Conservation (phyloP, 2,888 invertebrate genomes). For the Euphydryas editha region DNA sequence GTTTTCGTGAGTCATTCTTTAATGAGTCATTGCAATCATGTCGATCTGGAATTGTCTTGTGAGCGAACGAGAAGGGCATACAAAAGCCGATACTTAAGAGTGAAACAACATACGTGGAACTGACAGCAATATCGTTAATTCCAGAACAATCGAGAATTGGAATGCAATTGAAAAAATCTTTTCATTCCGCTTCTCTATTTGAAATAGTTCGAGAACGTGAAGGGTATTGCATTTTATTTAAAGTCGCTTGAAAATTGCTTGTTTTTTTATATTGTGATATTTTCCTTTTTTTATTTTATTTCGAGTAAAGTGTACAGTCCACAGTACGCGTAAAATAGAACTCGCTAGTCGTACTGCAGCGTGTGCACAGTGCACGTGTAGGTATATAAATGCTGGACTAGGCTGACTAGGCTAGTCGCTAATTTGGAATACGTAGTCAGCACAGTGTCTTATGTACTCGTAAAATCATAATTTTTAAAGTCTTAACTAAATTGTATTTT, state of each 20-base stretch:
- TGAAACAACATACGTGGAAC: not conserved
- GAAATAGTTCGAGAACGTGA: slow-evolving; percentile 6
- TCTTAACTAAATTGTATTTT: no score
- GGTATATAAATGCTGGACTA: no score
- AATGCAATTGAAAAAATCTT: slow-evolving; percentile 8
- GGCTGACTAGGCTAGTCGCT: no score
- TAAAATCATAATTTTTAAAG: no score
- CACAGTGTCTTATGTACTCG: no score
- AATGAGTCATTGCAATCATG: slow-evolving; percentile 7
- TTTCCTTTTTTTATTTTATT: not conserved
- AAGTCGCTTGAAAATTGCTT: not conserved
- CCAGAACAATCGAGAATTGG: slow-evolving; percentile 5
- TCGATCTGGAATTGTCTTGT: not conserved
- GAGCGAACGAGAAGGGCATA: not conserved
- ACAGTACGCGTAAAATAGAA: no score
- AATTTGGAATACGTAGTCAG: no score
- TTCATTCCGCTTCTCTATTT: slow-evolving; percentile 5
- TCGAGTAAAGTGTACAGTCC: no score
- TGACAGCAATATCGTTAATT: slow-evolving; percentile 9
- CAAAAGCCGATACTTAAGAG: not conserved
- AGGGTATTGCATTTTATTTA: not conserved
- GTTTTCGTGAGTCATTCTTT: not conserved
- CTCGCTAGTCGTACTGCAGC: no score
- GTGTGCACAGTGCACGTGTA: no score
- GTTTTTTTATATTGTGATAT: not conserved